Conservation (phyloP, 2,797 vertebrate genomes). For the Falco concolor region DNA sequence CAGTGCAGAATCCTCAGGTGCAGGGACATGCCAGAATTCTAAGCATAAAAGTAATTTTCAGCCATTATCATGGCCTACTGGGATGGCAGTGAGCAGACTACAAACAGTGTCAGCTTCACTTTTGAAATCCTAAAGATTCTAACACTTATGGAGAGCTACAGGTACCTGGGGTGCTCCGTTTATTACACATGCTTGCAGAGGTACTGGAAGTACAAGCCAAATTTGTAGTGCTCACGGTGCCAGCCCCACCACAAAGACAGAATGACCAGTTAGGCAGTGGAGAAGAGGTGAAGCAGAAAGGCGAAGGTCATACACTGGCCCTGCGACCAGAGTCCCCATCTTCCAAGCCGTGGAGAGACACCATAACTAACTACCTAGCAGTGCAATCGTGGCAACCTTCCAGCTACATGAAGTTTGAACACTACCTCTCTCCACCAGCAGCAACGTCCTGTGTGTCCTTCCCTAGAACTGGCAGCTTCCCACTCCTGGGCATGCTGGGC, state of each 20-base stretch:
- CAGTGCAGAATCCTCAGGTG: background rate
- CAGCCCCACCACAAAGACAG: background rate
- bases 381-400: background rate
- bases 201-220: background rate
- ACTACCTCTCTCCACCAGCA: background rate
- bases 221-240: background rate
- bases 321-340: background rate
- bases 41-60: background rate
- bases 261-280: background rate
- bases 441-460: rapidly evolving
- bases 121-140: background rate
- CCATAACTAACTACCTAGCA: background rate
- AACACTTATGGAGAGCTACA: background rate
- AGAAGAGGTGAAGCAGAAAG: background rate
- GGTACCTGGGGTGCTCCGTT: background rate
- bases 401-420: background rate
- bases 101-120: background rate
- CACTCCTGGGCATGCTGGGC: background rate
- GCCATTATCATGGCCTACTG: background rate
- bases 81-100: background rate
- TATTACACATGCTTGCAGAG: background rate
- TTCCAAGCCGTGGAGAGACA: background rate
- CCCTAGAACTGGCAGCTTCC: background rate
- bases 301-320: background rate
- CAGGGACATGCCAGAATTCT: background rate